Percentiles rank a stretch among this genome's conserved stretches.
Evolutionary conservation across 2,113 vertebrate genomes (phyloP).

Genomic region (Phalacrocorax aristotelis): DNA sequence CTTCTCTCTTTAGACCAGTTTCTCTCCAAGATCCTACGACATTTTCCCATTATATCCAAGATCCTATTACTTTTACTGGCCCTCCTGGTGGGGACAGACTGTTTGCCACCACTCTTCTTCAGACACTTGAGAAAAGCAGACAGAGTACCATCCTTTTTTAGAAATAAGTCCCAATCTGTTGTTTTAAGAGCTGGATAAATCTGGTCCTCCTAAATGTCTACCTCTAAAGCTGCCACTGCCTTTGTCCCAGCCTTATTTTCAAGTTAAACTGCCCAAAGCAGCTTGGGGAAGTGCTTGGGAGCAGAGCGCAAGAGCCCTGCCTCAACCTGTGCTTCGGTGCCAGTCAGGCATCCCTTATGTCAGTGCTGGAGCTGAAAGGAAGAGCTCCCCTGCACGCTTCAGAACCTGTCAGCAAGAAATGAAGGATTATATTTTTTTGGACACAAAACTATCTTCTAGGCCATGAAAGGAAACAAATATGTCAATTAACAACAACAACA

Average conservation of each 20-base stretch:
- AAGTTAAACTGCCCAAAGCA: neutral
- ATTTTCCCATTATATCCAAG: neutral
- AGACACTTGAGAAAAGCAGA: neutral
- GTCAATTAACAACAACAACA: neutral
- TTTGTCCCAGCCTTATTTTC: neutral
- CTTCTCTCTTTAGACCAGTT: neutral
- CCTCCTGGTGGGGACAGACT: neutral
- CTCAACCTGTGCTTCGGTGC: fast-evolving
- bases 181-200: neutral
- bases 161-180: neutral
- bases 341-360: neutral
- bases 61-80: neutral
- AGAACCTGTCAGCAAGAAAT: neutral
- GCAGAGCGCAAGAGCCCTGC: neutral
- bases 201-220: neutral
- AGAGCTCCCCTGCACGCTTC: neutral
- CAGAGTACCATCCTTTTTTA: neutral
- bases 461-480: constrained; percentile 18
- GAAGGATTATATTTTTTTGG: neutral
- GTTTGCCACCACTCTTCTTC: neutral
- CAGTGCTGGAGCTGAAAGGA: neutral
- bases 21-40: neutral
- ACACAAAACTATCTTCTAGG: neutral
- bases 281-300: neutral
- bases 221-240: neutral